Evolutionary conservation across 2,888 invertebrate genomes (phyloP), one percentile per base, ranked within the genome.

Genomic region (Phalera bucephala): DNA sequence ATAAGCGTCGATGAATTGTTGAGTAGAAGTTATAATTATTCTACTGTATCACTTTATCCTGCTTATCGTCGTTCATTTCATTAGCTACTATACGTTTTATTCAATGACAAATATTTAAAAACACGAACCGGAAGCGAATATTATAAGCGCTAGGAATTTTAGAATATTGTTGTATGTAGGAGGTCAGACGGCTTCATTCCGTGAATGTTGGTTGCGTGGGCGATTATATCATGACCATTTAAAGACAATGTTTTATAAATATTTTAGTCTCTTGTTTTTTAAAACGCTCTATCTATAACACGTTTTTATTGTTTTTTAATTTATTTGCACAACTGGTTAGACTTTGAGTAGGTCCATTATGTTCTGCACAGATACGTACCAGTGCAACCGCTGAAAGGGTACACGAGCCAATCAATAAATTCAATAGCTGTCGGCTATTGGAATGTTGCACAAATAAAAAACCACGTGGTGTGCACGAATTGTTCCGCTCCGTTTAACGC

Each of bases 391-490:
- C 33, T 43, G 49, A 51, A 59, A 60, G 48, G 56, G 57, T 62
- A 47, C 44, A 45, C 51, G 44, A 46, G 56, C 54, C 62, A 72
- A 78, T 82, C 71, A 72, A 80, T 76, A 72, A 52, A 70, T 68
- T 56, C 53, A 62, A 58, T 53, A 53, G 53, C 54, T 51, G 53
- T 55, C 68, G 50, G 63, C 54, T 55, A 66, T 60, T 61, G 72
- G 80, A 80, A 81, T 83, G 78, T 77, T 77, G 75, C 74, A 80
- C 75, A 79, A 83, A 81, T 76, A 83, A 82, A 85, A 81, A 81
- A 78, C 64, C 85, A 86, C 84, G 83, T 86, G 84, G 78, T 69
- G 64, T 66, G 74, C 72, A 76, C 69, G 74, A 76, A 80, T 80
- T 76, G 85, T 86, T 85, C 74, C 80, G 80, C 79, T 80, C 81